phyloP scores from a whole-genome alignment of 2,113 vertebrate genomes.

The Cephalopholis sonnerati region DNA sequence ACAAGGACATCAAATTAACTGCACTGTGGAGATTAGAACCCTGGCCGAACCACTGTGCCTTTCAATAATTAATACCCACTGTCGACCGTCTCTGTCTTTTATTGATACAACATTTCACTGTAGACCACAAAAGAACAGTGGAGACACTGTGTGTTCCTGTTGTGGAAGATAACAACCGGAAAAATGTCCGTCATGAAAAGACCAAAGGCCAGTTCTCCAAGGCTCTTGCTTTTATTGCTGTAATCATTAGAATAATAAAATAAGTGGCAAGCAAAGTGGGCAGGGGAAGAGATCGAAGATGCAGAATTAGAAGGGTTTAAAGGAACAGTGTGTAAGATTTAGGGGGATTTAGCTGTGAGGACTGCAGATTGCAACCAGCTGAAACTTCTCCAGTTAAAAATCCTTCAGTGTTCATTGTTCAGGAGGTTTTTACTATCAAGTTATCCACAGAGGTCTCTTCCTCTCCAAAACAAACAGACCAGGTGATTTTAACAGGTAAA shows the following conservation, averaged over 20 bases:
- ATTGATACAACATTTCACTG: constrained; percentile 77
- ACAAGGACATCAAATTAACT: constrained; percentile 76
- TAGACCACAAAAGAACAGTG: constrained; percentile 55
- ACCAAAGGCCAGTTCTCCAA: constrained; percentile 48
- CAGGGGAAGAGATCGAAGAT: not conserved
- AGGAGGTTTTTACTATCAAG: no score
- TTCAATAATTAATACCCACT: constrained; percentile 79
- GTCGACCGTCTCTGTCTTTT: constrained; percentile 68
- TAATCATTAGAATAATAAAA: constrained; percentile 54
- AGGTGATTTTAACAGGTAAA: no score
- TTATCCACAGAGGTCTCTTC: no score
- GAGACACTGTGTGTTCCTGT: constrained; percentile 50
- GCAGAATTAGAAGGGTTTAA: not conserved
- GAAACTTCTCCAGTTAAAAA: no score
- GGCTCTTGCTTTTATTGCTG: constrained; percentile 31
- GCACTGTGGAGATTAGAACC: constrained; percentile 74
- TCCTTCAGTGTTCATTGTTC: no score
- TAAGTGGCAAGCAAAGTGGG: not conserved
- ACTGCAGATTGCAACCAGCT: no score
- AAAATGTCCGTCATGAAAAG: constrained; percentile 54
- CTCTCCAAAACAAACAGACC: no score
- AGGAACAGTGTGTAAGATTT: no score
- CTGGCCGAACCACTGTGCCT: constrained; percentile 46
- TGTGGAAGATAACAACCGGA: constrained; percentile 54
- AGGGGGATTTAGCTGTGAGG: no score